phyloP scores from a whole-genome alignment of 2,888 invertebrate species.

The Odontocolon sp. region DNA sequence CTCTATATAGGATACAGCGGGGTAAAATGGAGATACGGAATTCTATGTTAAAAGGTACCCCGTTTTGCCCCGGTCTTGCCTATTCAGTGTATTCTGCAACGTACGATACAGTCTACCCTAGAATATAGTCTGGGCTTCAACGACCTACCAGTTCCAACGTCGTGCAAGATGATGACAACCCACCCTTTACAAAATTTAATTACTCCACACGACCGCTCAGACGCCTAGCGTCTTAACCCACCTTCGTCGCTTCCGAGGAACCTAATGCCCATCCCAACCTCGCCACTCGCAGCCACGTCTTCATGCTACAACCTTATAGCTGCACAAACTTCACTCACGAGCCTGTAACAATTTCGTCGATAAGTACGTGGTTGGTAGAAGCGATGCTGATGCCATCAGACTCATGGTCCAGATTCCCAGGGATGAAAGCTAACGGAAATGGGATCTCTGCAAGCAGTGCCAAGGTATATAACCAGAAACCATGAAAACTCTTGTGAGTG shows the following conservation, averaged over 20 bases:
- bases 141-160: no score
- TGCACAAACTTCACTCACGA: slow-evolving; percentile 63
- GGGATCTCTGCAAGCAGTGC: not conserved
- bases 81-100: no score
- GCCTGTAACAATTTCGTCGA: slow-evolving; percentile 65
- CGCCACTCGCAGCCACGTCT: not conserved
- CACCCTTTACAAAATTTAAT: slow-evolving; percentile 66
- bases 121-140: no score
- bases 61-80: no score
- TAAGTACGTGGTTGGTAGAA: slow-evolving; percentile 24
- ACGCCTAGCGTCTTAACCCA: not conserved
- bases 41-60: no score
- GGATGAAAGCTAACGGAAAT: not conserved
- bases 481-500: not conserved
- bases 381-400: not conserved
- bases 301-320: not conserved
- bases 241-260: not conserved
- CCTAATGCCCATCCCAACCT: not conserved
- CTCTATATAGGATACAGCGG: no score
- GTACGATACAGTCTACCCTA: no score
- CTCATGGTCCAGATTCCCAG: not conserved
- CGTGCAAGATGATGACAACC: not conserved
- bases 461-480: not conserved
- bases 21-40: no score
- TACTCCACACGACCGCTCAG: slow-evolving; percentile 65